A percentile compares a stretch with the other conserved stretches of the same genome.
Conservation (phyloP, 1,140 invertebrate species). For the Chironomus striatipennis region DNA sequence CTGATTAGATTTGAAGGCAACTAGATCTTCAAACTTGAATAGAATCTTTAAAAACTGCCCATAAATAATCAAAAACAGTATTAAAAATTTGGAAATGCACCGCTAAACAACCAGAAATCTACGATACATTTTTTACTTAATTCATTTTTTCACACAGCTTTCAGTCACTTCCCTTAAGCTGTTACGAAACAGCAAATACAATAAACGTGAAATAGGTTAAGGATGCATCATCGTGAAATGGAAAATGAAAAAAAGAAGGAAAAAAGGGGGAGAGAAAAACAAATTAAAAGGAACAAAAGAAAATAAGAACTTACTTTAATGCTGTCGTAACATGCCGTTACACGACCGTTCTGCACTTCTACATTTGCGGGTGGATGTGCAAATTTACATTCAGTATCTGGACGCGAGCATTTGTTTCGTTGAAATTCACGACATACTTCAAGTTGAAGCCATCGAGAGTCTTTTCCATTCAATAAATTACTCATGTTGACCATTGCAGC, state of each 20-base stretch:
- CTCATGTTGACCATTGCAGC: conserved; percentile 90
- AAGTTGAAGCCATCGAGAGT: conserved; percentile 95
- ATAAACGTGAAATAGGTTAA: background rate
- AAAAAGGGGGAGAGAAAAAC: too few relatives aligned
- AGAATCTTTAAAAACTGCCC: too few relatives aligned
- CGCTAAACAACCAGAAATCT: background rate
- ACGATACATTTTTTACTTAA: background rate
- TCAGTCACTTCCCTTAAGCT: background rate
- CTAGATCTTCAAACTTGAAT: too few relatives aligned
- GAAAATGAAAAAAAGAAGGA: background rate
- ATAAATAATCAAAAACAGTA: too few relatives aligned
- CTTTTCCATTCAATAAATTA: conserved; percentile 89
- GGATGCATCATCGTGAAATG: background rate
- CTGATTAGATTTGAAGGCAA: too few relatives aligned
- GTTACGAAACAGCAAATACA: background rate
- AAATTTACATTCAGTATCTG: conserved; percentile 97
- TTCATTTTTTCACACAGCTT: background rate
- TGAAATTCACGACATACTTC: conserved; percentile 98
- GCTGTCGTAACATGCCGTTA: conserved; percentile 98
- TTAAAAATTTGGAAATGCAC: too few relatives aligned
- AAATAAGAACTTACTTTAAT: conserved; percentile 81
- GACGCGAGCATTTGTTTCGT: conserved; percentile 93
- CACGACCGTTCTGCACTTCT: conserved; percentile 95
- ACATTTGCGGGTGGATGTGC: conserved; percentile 95
- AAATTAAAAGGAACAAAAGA: background rate